A percentile compares a stretch with the other conserved stretches of the same genome.
These are phyloP conservation scores for Trichechus manatus DNA, from an alignment of 2,113 vertebrate species.

Conservation along the genomic window DNA sequence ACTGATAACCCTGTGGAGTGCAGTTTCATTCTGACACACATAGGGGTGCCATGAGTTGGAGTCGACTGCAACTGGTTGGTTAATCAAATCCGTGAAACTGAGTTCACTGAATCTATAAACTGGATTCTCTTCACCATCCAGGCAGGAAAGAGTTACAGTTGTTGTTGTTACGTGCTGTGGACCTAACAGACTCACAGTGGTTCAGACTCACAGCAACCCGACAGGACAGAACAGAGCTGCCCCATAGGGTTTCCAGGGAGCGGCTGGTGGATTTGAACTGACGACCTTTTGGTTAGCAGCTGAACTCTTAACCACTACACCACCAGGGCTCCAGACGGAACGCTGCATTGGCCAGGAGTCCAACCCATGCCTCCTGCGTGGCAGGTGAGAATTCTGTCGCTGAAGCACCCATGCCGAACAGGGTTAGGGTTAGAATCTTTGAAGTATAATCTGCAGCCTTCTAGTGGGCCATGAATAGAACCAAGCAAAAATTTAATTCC, in stretches of 20 bases:
- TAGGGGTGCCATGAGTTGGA: too few relatives aligned
- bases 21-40: background rate
- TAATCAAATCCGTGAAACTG: background rate
- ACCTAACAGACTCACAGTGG: too few relatives aligned
- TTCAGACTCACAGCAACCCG: too few relatives aligned
- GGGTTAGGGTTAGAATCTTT: background rate
- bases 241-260: background rate
- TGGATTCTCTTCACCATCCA: background rate
- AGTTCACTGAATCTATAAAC: slow-evolving; percentile 18
- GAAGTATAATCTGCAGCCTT: background rate
- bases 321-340: too few relatives aligned
- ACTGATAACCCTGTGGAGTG: background rate
- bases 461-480: background rate
- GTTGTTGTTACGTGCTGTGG: too few relatives aligned
- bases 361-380: too few relatives aligned
- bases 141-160: background rate
- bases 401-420: too few relatives aligned
- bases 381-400: too few relatives aligned
- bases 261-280: background rate
- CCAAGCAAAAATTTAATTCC: slow-evolving; percentile 1
- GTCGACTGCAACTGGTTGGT: background rate
- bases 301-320: too few relatives aligned
- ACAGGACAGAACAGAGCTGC: too few relatives aligned
- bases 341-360: too few relatives aligned
- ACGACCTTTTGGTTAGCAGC: background rate